These are phyloP conservation scores for Lasius fuliginosus DNA, from an alignment of 2,888 invertebrate genomes.

Conservation along the genomic window DNA sequence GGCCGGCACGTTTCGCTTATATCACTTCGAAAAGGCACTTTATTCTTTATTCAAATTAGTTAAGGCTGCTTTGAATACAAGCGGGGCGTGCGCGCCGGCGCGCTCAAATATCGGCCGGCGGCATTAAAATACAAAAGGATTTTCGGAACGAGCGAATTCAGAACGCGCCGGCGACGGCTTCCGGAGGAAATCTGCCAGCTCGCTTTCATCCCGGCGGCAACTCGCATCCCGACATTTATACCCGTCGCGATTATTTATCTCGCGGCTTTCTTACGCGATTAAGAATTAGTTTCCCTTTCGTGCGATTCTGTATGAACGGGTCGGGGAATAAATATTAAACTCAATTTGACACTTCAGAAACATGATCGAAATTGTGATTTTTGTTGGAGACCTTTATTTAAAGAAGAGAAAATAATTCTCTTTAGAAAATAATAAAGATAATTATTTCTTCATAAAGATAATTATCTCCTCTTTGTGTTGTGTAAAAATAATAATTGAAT, in stretches of 20 bases:
- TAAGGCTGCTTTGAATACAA: slow-evolving; percentile 82
- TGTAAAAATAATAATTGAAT: not conserved
- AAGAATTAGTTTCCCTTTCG: slow-evolving; percentile 13
- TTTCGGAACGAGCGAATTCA: slow-evolving; percentile 68
- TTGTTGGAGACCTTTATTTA: not conserved
- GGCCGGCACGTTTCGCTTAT: slow-evolving; percentile 74
- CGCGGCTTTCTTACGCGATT: slow-evolving; percentile 9
- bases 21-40: slow-evolving; percentile 81
- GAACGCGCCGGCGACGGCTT: slow-evolving; percentile 52
- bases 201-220: slow-evolving; percentile 52
- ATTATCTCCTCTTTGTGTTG: not conserved
- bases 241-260: slow-evolving; percentile 33
- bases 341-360: not conserved
- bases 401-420: not conserved
- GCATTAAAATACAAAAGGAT: slow-evolving; percentile 85
- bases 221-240: slow-evolving; percentile 17
- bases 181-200: slow-evolving; percentile 61
- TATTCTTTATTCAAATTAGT: slow-evolving; percentile 85
- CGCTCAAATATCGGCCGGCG: slow-evolving; percentile 76
- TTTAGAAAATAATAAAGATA: not conserved
- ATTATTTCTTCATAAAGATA: not conserved
- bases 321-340: not conserved
- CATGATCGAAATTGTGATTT: not conserved
- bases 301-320: not conserved
- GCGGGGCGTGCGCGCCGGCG: slow-evolving; percentile 73